These are phyloP conservation scores for Aegypius monachus DNA, from an alignment of 2,113 vertebrate species.

Conservation along the genomic window DNA sequence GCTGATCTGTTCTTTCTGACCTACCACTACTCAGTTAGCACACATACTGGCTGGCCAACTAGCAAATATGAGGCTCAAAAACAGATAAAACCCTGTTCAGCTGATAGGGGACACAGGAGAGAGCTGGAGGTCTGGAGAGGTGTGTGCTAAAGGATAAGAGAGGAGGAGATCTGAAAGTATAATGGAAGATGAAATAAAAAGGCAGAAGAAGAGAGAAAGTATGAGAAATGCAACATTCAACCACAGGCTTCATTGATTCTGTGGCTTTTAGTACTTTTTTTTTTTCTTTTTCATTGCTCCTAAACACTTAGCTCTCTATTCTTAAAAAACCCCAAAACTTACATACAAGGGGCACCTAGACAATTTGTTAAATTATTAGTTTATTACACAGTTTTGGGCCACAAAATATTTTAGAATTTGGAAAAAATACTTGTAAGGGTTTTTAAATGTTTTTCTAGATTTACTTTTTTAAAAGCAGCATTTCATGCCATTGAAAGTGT, in stretches of 20 bases:
- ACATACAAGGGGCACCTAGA: not conserved
- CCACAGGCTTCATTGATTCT: not conserved
- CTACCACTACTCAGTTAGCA: not conserved
- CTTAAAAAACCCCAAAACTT: not conserved
- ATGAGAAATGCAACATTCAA: not conserved
- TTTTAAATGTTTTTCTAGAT: not conserved
- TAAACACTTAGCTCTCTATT: not conserved
- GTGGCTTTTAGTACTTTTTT: not conserved
- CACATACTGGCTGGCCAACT: not conserved
- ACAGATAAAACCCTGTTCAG: not conserved
- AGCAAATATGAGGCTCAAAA: not conserved
- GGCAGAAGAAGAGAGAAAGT: not conserved
- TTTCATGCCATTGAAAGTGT: not conserved
- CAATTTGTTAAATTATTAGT: not conserved
- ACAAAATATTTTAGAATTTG: not conserved
- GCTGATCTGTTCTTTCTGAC: slow-evolving; percentile 35
- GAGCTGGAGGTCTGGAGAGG: not conserved
- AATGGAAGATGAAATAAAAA: not conserved
- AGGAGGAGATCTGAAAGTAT: not conserved
- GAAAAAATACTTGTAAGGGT: not conserved
- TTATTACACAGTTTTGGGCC: not conserved
- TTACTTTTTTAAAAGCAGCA: not conserved
- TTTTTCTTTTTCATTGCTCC: not conserved
- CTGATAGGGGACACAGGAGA: not conserved
- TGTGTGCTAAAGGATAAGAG: not conserved